Evolutionary conservation across 2,888 invertebrate genomes (phyloP).

Genomic region (Dinocampus coccinellae): DNA sequence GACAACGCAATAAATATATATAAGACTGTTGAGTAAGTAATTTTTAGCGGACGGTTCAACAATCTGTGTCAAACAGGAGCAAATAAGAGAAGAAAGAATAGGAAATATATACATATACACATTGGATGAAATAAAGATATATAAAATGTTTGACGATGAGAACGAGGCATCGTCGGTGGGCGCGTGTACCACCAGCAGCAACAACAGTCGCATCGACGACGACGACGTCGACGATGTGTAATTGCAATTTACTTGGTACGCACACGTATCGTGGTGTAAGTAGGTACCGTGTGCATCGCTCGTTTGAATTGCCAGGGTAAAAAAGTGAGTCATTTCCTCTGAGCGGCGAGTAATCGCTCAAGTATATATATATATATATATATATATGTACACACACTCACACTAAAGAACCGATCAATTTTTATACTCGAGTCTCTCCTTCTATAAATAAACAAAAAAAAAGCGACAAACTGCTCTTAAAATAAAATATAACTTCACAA

Average conservation of each 20-base stretch:
- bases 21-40: slow-evolving; percentile 40
- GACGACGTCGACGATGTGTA: neutral
- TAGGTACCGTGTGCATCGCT: slow-evolving; percentile 23
- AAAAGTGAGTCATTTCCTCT: slow-evolving; percentile 26
- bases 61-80: slow-evolving; percentile 58
- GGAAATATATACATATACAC: slow-evolving; percentile 40
- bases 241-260: slow-evolving; percentile 35
- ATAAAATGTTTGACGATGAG: too few relatives aligned
- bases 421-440: slow-evolving; percentile 14
- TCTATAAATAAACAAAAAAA: too few relatives aligned
- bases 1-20: neutral
- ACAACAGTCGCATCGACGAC: neutral
- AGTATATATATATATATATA: slow-evolving; percentile 9
- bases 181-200: slow-evolving; percentile 14
- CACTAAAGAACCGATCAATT: slow-evolving; percentile 18
- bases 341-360: slow-evolving; percentile 14
- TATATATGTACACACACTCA: too few relatives aligned
- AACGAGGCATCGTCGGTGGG: slow-evolving; percentile 5
- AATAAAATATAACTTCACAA: neutral
- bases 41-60: slow-evolving; percentile 55
- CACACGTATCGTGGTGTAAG: slow-evolving; percentile 38
- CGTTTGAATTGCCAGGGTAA: slow-evolving; percentile 21
- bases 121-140: slow-evolving; percentile 3
- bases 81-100: slow-evolving; percentile 44
- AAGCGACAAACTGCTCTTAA: neutral